These are phyloP conservation scores for Philopedon plagiatum DNA, from an alignment of 2,888 invertebrate species.

Conservation along the genomic window DNA sequence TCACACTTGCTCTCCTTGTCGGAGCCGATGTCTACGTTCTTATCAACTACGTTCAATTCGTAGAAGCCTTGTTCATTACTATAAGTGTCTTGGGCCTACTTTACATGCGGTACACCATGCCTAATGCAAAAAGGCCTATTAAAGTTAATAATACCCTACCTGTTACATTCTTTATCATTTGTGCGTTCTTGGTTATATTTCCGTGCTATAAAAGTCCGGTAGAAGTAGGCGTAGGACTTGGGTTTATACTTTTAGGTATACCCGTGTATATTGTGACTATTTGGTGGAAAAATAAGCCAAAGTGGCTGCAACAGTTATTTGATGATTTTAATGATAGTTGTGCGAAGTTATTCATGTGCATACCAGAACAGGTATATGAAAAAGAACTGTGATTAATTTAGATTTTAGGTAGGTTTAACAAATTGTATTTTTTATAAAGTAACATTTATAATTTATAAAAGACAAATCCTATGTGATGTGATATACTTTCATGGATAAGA, in stretches of 20 bases:
- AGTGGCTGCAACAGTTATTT: constrained; percentile 78
- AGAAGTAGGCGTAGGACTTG: constrained; percentile 84
- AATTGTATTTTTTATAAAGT: constrained; percentile 7
- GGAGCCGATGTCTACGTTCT: constrained; percentile 89
- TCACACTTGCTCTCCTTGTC: constrained; percentile 85
- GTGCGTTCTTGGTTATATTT: constrained; percentile 84
- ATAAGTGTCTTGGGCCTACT: constrained; percentile 88
- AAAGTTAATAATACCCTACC: constrained; percentile 80
- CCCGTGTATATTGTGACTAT: constrained; percentile 86
- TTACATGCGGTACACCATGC: constrained; percentile 85
- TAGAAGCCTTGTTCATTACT: constrained; percentile 93
- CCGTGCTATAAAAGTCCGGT: constrained; percentile 85
- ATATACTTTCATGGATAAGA: background rate
- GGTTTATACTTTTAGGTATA: constrained; percentile 85
- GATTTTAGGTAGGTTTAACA: constrained; percentile 2
- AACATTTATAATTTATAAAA: background rate
- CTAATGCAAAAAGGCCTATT: constrained; percentile 86
- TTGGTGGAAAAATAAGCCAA: constrained; percentile 78
- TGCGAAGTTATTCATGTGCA: constrained; percentile 86
- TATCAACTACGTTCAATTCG: constrained; percentile 93
- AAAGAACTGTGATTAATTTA: constrained; percentile 40
- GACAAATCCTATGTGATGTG: background rate
- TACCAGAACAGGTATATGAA: constrained; percentile 72
- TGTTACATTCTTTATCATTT: constrained; percentile 81
- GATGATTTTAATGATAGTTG: constrained; percentile 80